Conservation (phyloP, 2,797 vertebrate genomes). For the Acanthiza pusilla region DNA sequence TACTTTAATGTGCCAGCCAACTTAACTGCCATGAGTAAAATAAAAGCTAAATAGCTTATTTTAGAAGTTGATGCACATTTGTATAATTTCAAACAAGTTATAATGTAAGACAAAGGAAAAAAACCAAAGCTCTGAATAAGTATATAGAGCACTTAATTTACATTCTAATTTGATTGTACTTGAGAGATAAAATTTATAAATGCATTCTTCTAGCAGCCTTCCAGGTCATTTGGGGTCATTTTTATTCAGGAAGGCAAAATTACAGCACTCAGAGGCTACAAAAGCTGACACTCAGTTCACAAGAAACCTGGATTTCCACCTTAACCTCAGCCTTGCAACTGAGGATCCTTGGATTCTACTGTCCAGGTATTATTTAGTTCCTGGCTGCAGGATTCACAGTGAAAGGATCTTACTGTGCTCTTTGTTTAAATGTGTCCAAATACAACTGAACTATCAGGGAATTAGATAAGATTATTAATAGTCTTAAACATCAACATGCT, state of each 20-base stretch:
- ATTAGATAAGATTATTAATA: background rate
- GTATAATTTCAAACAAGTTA: background rate
- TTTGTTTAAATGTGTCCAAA: background rate
- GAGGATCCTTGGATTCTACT: background rate
- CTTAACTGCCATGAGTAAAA: slow-evolving; percentile 18
- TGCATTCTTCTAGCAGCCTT: background rate
- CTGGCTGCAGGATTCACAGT: background rate
- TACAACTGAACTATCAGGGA: background rate
- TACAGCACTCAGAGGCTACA: background rate
- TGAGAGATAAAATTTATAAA: background rate
- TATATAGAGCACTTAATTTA: background rate
- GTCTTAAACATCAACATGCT: background rate
- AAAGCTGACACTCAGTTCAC: background rate
- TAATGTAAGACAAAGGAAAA: background rate
- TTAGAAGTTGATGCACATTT: background rate
- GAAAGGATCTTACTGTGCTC: background rate
- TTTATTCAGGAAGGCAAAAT: background rate
- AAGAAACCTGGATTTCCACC: background rate
- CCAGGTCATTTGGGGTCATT: background rate
- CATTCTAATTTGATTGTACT: background rate
- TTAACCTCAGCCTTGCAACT: background rate
- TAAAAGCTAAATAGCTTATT: slow-evolving; percentile 23
- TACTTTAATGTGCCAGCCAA: slow-evolving; percentile 29
- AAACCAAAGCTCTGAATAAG: background rate
- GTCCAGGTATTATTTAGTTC: background rate